Conservation (phyloP, 2,888 invertebrate species). For the Augiades crinisus region DNA sequence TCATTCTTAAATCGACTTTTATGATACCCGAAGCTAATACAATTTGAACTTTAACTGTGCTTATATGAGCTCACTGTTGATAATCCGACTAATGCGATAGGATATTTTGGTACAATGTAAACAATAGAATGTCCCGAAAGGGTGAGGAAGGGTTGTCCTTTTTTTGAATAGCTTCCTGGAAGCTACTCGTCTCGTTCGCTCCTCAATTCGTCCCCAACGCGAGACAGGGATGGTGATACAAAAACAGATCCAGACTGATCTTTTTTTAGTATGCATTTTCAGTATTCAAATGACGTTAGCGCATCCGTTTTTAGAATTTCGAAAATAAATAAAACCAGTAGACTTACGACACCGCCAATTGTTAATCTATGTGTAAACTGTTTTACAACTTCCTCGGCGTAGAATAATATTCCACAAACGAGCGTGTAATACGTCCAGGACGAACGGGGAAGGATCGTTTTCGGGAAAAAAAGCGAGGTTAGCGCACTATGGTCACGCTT, state of each 20-base stretch:
- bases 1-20: slow-evolving; percentile 42
- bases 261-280: slow-evolving; percentile 67
- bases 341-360: slow-evolving; percentile 47
- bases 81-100: slow-evolving; percentile 37
- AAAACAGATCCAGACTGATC: slow-evolving; percentile 30
- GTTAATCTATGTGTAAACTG: slow-evolving; percentile 59
- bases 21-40: neutral
- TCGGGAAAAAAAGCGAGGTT: slow-evolving; percentile 5
- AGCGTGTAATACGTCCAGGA: slow-evolving; percentile 1
- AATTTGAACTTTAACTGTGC: slow-evolving; percentile 28
- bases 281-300: slow-evolving; percentile 75
- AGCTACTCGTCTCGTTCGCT: slow-evolving; percentile 52
- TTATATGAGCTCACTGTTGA: slow-evolving; percentile 42
- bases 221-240: slow-evolving; percentile 43
- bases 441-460: neutral
- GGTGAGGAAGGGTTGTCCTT: slow-evolving; percentile 78
- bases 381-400: slow-evolving; percentile 71
- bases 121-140: slow-evolving; percentile 72
- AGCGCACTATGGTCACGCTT: slow-evolving; percentile 2
- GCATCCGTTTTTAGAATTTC: slow-evolving; percentile 76
- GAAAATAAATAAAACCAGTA: slow-evolving; percentile 63
- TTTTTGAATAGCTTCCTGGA: slow-evolving; percentile 77
- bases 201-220: slow-evolving; percentile 32
- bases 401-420: slow-evolving; percentile 38
- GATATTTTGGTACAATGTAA: slow-evolving; percentile 55